Evolutionary conservation across 2,113 vertebrate species (phyloP), one percentile per base, ranked within the genome.

Genomic region (Gadus chalcogrammus): DNA sequence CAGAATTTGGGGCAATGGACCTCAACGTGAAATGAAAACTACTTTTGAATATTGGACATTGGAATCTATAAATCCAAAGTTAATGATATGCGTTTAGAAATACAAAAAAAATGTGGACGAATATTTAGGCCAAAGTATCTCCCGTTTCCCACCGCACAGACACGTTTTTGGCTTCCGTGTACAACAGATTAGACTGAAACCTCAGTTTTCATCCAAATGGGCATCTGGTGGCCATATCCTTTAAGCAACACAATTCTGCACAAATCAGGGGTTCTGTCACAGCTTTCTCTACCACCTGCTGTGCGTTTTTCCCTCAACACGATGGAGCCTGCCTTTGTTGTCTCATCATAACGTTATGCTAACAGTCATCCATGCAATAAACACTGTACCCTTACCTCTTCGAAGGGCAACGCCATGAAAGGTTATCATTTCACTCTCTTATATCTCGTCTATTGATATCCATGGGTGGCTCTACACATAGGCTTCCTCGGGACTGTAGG

Each of bases 181-280:
- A 81, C 82, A 83, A 88, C 83, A 89, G 90, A 91, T 89, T 88
- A 86, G 87, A 90, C 85, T 84, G 82, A 90, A 91, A 92, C 83
- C 89, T 89, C 88, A 90, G 88, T 90, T 92, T 92, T 91, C 86
- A 91, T 93, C 91, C 92, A 93, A 92, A 92, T 91, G 91, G 92
- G 90, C 92, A 93, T 93, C 92, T 93, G 92, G 92, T 88, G 88
- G 88, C 85, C 87, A 92, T 92, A 93, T 92, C 92, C 92, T 91
- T 93, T 92, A 92, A 92, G 91, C 89, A 92, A 92, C 91, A 90
- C 89, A 90, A 92, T 92, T 92, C 90, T 89, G 88, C 89, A 90
- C 86, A 90, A 91, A 91, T 88, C 89, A 87, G 88, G 91, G 91
- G 90, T 92, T 93, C 91, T 92, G 91, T 89, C 88, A 86, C 88